Conservation (phyloP, 2,113 vertebrate species). For the Aegithalos caudatus region DNA sequence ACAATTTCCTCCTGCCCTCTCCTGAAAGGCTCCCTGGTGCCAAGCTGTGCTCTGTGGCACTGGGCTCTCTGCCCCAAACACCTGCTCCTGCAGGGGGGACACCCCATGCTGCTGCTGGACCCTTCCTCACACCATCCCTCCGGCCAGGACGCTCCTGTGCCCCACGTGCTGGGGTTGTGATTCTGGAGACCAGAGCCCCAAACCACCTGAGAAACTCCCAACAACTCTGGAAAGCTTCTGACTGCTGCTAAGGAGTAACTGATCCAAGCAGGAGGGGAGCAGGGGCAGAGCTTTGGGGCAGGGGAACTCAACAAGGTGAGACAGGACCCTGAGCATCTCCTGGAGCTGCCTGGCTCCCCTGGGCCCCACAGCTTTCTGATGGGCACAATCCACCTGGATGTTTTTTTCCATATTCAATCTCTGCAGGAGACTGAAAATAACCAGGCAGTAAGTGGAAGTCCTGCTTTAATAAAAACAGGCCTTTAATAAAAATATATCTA, state of each 20-base stretch:
- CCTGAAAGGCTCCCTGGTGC: not conserved
- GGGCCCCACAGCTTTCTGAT: not conserved
- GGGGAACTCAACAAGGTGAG: not conserved
- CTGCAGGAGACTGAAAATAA: not conserved
- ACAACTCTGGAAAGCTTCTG: not conserved
- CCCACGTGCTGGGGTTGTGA: accelerated
- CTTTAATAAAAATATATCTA: not conserved
- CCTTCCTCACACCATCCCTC: accelerated
- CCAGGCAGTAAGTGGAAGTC: not conserved
- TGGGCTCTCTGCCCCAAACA: not conserved
- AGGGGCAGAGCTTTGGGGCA: not conserved
- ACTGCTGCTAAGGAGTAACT: not conserved
- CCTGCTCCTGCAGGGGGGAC: not conserved
- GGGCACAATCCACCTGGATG: not conserved
- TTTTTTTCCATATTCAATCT: not conserved
- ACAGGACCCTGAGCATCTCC: not conserved
- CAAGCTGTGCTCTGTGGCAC: not conserved
- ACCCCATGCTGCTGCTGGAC: not conserved
- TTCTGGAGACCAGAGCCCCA: not conserved
- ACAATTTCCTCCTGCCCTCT: not conserved
- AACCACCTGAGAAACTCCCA: not conserved
- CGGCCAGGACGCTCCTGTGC: accelerated
- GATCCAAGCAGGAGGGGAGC: accelerated
- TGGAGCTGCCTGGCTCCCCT: accelerated
- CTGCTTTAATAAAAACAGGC: not conserved